Conservation (phyloP, 2,888 invertebrate genomes). For the Tryphoninae sp. region DNA sequence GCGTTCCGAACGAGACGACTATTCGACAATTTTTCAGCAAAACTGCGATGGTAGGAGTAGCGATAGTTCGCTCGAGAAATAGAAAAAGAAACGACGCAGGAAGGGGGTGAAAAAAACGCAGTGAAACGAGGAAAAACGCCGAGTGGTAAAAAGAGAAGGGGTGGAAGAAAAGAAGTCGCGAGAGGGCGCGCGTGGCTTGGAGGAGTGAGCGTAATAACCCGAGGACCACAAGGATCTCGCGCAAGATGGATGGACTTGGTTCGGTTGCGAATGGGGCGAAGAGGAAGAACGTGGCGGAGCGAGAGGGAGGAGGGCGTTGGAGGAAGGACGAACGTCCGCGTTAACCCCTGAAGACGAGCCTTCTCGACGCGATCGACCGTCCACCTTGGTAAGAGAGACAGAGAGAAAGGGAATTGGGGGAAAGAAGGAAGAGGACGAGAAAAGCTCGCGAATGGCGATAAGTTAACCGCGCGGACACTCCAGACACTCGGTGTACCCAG, state of each 20-base stretch:
- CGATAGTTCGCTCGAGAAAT: constrained; percentile 17
- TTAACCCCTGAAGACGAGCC: constrained; percentile 43
- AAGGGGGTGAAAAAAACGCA: constrained; percentile 7
- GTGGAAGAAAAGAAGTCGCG: constrained; percentile 14
- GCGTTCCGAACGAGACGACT: constrained; percentile 13
- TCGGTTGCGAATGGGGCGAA: constrained; percentile 39
- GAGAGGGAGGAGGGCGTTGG: background rate
- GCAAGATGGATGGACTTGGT: constrained; percentile 62
- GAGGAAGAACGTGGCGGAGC: constrained; percentile 5
- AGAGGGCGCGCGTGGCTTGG: constrained; percentile 15
- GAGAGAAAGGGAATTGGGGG: constrained; percentile 7
- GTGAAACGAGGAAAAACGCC: constrained; percentile 4
- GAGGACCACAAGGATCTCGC: constrained; percentile 27
- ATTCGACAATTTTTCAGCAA: constrained; percentile 52
- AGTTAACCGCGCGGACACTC: constrained; percentile 70
- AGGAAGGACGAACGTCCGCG: constrained; percentile 15
- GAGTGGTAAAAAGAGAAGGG: constrained; percentile 7
- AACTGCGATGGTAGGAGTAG: constrained; percentile 43
- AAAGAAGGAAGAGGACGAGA: constrained; percentile 56
- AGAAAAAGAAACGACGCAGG: constrained; percentile 17
- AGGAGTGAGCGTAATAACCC: constrained; percentile 55
- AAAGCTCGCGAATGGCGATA: constrained; percentile 65
- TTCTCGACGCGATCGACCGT: constrained; percentile 10
- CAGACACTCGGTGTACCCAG: constrained; percentile 56
- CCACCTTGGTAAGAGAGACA: background rate